Evolutionary conservation across 2,113 vertebrate genomes (phyloP).

Genomic region (Prionailurus bengalensis): DNA sequence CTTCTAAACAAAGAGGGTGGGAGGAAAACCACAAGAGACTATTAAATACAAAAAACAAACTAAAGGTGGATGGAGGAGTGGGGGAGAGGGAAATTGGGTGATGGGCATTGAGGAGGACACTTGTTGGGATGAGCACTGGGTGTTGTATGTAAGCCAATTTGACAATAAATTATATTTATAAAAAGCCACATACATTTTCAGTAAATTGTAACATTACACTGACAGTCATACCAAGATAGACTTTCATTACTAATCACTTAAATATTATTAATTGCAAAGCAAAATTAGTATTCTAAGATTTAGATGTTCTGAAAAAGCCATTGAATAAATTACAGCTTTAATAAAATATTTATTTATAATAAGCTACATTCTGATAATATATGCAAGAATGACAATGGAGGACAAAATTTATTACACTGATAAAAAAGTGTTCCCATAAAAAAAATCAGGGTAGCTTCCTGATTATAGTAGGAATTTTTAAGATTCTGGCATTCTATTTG

Average conservation of each 20-base stretch:
- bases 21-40: too few relatives aligned
- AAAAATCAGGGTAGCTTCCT: not conserved
- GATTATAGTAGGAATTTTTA: not conserved
- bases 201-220: not conserved
- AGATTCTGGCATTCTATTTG: not conserved
- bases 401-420: not conserved
- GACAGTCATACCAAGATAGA: not conserved
- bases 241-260: not conserved
- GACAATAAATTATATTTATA: too few relatives aligned
- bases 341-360: not conserved
- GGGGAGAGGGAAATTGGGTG: too few relatives aligned
- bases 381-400: not conserved
- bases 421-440: not conserved
- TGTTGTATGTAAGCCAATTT: too few relatives aligned
- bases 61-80: too few relatives aligned
- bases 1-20: too few relatives aligned
- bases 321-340: not conserved
- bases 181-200: not conserved
- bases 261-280: not conserved
- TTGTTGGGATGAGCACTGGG: too few relatives aligned
- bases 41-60: too few relatives aligned
- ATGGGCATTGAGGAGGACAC: too few relatives aligned
- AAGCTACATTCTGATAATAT: not conserved
- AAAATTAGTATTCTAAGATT: not conserved
- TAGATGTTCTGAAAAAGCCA: not conserved